Evolutionary conservation across 1,140 invertebrate species (phyloP).

Genomic region (Drosophila arizonae): DNA sequence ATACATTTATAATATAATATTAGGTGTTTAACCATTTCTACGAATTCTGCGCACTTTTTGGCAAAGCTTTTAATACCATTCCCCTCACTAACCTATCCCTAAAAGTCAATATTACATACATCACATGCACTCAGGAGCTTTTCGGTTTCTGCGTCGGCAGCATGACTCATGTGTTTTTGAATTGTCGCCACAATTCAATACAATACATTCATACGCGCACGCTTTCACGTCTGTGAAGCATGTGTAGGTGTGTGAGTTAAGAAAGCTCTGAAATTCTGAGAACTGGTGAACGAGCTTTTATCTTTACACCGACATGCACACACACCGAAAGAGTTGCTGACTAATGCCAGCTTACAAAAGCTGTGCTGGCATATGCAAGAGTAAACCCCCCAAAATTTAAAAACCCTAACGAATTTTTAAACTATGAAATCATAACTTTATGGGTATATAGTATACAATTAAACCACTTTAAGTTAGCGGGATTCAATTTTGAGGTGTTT

Average conservation of each 20-base stretch:
- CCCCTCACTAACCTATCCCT: constrained; percentile 39
- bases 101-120: constrained; percentile 48
- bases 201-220: not conserved
- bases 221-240: not conserved
- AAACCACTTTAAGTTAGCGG: too few species aligned
- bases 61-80: constrained; percentile 14
- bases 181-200: constrained; percentile 23
- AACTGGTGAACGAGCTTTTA: constrained; percentile 55
- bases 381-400: constrained; percentile 31
- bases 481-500: too few species aligned
- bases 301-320: constrained; percentile 39
- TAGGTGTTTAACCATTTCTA: constrained; percentile 56
- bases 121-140: constrained; percentile 60
- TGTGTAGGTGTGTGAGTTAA: not conserved
- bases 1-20: constrained; percentile 6
- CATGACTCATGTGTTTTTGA: constrained; percentile 71
- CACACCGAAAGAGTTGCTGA: constrained; percentile 14
- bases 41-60: constrained; percentile 46
- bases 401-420: constrained; percentile 26
- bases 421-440: not conserved
- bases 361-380: not conserved
- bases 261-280: constrained; percentile 40
- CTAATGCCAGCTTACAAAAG: constrained; percentile 28
- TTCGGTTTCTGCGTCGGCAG: constrained; percentile 55
- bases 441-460: too few species aligned